A percentile compares a stretch with the other conserved stretches of the same genome.
These are phyloP conservation scores for Gerris buenoi DNA, from an alignment of 1,140 invertebrate genomes.

Conservation along the genomic window DNA sequence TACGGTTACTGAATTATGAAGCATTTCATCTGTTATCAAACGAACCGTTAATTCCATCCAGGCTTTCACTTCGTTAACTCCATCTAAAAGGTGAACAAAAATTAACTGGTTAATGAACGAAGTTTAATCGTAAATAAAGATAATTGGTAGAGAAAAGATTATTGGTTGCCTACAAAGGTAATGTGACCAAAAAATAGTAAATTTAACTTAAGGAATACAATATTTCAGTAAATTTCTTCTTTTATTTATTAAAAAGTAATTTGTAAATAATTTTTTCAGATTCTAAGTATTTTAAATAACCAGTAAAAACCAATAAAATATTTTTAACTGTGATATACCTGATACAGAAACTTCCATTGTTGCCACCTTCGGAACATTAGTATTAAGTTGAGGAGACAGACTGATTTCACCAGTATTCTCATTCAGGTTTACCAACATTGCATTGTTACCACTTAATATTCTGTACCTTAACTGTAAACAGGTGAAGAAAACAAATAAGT, in stretches of 20 bases:
- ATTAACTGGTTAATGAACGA: too few species aligned
- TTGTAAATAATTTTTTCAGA: too few species aligned
- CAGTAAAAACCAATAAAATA: too few species aligned
- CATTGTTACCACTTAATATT: slow-evolving; percentile 83
- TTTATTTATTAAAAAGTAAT: too few species aligned
- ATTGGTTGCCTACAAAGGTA: not conserved
- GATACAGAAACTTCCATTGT: slow-evolving; percentile 87
- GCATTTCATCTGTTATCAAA: slow-evolving; percentile 85
- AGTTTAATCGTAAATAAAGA: too few species aligned
- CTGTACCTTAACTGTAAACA: slow-evolving; percentile 47
- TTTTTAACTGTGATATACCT: too few species aligned
- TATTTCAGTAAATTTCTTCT: too few species aligned
- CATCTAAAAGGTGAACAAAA: slow-evolving; percentile 55
- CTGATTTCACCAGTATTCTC: slow-evolving; percentile 67
- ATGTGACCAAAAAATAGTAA: not conserved
- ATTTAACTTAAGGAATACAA: too few species aligned
- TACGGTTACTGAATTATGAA: slow-evolving; percentile 87
- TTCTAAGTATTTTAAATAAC: too few species aligned
- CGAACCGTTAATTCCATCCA: slow-evolving; percentile 76
- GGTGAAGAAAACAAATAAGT: too few species aligned
- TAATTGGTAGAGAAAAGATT: too few species aligned
- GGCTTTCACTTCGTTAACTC: slow-evolving; percentile 78
- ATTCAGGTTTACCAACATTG: slow-evolving; percentile 72
- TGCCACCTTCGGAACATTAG: slow-evolving; percentile 86
- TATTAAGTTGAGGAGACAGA: slow-evolving; percentile 82